Base-by-base conservation (phyloP, 1,140 invertebrate genomes). In the Drosophila pachea region DNA sequence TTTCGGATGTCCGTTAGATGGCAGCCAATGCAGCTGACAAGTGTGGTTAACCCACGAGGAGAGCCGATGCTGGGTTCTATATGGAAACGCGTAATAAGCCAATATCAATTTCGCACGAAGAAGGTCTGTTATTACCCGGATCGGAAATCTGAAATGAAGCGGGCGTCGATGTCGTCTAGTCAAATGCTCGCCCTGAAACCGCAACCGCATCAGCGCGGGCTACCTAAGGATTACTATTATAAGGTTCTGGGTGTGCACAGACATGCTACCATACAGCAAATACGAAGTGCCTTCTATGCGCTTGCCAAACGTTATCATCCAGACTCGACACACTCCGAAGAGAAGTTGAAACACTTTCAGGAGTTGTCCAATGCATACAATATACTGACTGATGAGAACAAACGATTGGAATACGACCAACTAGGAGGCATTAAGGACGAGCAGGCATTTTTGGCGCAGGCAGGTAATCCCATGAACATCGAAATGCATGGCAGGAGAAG, bases 331-430 rank as follows among this genome's bases (percentile, higher is more conserved):
- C 92, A 86, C 92, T 74, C 78, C 4, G 76, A 84, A 43, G 68
- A 95, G 74, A 94, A 95, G 78, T 94, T 96, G 76, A 92, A 92
- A 42, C 95, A 94, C 68, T 97, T 97, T 87, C 97, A 97, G 89
- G 95, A 96, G 89, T 92, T 97, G 9, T 94, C 95, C 7, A 95
- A 97, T 90, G 96, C 96, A 0, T 97, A 97, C 82, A 94, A 94
- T 53, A 93, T 97, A 68, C 89, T 97, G 2, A 95, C 94, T 4
- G 95, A 97, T 89, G 91, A 93, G 4, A 94, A 94, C 22, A 96
- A 96, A 87, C 90, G 94, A 58, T 90, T 92, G 35, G 92, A 95
- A 53, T 97, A 96, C 76, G 96, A 97, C 78, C 76, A 87, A 48
- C 35, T 87, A 11, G 88, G 88, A 2, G 68, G 76, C 2, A 70